phyloP scores from a whole-genome alignment of 2,888 invertebrate species.

The Lasioglossum marginatum region DNA sequence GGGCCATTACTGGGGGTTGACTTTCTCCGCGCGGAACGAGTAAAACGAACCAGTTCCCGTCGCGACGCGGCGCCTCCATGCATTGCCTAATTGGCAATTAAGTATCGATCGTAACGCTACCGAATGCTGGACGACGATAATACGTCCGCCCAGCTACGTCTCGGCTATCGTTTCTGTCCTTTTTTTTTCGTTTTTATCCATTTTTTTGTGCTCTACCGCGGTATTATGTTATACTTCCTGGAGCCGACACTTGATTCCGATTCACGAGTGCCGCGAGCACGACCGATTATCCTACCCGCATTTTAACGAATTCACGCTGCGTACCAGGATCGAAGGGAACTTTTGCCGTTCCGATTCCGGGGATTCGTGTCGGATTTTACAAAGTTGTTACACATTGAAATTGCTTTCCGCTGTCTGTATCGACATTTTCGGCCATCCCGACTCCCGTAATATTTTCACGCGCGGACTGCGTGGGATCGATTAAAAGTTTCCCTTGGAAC shows the following conservation, averaged over 20 bases:
- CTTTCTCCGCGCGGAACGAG: constrained; percentile 52
- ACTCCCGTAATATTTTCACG: background rate
- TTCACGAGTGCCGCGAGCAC: constrained; percentile 23
- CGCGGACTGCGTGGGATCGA: background rate
- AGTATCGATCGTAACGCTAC: constrained; percentile 65
- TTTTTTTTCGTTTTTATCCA: background rate
- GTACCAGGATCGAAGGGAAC: background rate
- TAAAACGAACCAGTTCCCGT: constrained; percentile 67
- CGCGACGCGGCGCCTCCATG: constrained; percentile 60
- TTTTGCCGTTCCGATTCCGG: background rate
- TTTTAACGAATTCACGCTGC: background rate
- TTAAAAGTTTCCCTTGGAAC: background rate
- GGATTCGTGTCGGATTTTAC: background rate
- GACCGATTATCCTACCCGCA: background rate
- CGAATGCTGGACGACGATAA: constrained; percentile 62
- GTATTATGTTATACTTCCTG: constrained; percentile 33
- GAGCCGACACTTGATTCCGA: constrained; percentile 24
- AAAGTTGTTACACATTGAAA: constrained; percentile 10
- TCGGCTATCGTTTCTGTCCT: constrained; percentile 38
- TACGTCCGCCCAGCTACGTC: constrained; percentile 53
- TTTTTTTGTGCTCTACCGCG: background rate
- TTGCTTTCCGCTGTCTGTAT: background rate
- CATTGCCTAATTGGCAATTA: constrained; percentile 76
- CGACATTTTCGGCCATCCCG: background rate
- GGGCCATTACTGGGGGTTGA: constrained; percentile 60